These are phyloP conservation scores for Bungarus multicinctus DNA, from an alignment of 2,113 vertebrate species.

Conservation along the genomic window DNA sequence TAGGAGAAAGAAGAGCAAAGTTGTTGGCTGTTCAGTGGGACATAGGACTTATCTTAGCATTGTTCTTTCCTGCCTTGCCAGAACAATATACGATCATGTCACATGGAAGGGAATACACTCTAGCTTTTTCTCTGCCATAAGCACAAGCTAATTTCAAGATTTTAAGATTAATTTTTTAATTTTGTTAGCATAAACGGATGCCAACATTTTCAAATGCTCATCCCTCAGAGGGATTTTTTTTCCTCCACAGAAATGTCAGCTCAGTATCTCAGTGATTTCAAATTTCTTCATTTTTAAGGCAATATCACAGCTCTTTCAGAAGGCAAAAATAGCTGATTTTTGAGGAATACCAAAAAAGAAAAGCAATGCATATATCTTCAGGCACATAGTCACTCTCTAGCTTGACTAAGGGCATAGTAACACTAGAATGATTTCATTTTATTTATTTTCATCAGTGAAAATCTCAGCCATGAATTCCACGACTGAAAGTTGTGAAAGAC, in stretches of 20 bases:
- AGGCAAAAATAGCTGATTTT: background rate
- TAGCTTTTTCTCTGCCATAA: background rate
- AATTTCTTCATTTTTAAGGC: background rate
- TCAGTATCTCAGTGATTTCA: background rate
- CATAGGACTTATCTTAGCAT: background rate
- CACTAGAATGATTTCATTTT: background rate
- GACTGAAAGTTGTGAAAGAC: background rate
- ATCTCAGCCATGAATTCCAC: background rate
- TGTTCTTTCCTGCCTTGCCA: background rate
- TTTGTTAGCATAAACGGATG: background rate
- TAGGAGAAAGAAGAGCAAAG: conserved; percentile 25
- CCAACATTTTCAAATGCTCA: background rate
- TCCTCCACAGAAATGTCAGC: background rate
- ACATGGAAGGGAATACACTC: background rate
- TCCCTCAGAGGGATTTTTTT: background rate
- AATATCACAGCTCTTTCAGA: background rate
- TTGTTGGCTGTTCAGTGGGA: background rate
- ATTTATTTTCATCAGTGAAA: background rate
- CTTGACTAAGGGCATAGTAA: background rate
- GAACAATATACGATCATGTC: background rate
- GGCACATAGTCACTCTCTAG: background rate
- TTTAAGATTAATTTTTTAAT: too few species aligned
- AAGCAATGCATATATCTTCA: background rate
- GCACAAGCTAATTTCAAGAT: background rate
- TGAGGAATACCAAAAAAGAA: background rate